A percentile compares a stretch with the other conserved stretches of the same genome.
These are phyloP conservation scores for Leguminivora glycinivorella DNA, from an alignment of 1,140 invertebrate species.

Conservation along the genomic window DNA sequence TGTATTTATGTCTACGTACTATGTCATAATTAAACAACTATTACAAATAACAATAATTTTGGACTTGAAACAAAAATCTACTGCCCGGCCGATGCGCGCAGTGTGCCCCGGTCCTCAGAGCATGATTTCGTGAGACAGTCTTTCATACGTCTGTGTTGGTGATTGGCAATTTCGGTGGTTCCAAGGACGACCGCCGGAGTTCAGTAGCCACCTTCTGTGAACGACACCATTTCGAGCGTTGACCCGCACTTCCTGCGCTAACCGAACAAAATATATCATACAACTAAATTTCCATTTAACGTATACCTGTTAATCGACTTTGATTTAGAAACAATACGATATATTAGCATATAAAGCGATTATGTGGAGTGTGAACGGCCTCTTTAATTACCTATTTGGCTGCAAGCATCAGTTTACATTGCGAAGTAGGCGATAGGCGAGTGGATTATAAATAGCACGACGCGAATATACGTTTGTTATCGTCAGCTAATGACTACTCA, in stretches of 20 bases:
- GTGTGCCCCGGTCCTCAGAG: conserved; percentile 36
- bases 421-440: not conserved
- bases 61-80: too few species aligned
- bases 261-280: conserved; percentile 55
- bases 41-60: too few species aligned
- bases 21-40: too few species aligned
- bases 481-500: not conserved
- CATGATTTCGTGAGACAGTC: conserved; percentile 33
- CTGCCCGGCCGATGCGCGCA: conserved; percentile 4
- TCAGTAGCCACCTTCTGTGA: conserved; percentile 74
- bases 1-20: too few species aligned
- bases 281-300: conserved; percentile 53
- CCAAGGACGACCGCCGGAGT: conserved; percentile 71
- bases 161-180: conserved; percentile 66
- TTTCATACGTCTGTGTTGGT: conserved; percentile 45
- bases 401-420: not conserved
- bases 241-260: conserved; percentile 70
- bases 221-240: conserved; percentile 73
- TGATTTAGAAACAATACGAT: conserved; percentile 61
- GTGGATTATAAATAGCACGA: conserved; percentile 1
- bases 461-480: not conserved
- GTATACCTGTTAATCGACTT: conserved; percentile 54
- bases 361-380: conserved; percentile 46
- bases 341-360: conserved; percentile 58
- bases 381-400: conserved; percentile 33